phyloP scores from a whole-genome alignment of 2,888 invertebrate genomes.

The Diarsia brunnea region DNA sequence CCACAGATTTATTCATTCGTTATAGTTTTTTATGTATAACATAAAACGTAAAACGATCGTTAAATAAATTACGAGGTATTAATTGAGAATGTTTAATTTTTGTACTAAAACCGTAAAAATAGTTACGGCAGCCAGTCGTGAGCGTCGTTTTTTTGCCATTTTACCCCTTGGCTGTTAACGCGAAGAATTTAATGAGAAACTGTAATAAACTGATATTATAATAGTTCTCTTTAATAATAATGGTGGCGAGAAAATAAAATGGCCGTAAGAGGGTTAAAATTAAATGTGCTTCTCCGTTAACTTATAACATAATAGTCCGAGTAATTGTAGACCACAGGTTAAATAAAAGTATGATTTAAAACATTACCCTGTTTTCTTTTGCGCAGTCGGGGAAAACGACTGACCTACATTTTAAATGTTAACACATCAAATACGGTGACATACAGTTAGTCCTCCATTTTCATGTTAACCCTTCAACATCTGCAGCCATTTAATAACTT shows the following conservation, averaged over 20 bases:
- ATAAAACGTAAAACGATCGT: conserved; percentile 51
- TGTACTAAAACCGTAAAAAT: conserved; percentile 33
- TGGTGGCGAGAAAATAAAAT: conserved; percentile 49
- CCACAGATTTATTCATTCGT: conserved; percentile 54
- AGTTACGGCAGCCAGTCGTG: conserved; percentile 31
- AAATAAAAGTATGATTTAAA: not conserved
- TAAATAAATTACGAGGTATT: conserved; percentile 47
- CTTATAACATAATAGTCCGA: conserved; percentile 31
- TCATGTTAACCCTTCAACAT: conserved; percentile 11
- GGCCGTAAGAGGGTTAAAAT: conserved; percentile 31
- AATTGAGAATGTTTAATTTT: conserved; percentile 53
- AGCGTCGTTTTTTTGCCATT: conserved; percentile 40
- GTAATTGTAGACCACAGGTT: conserved; percentile 24
- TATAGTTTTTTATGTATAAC: conserved; percentile 51
- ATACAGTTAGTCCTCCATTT: conserved; percentile 2
- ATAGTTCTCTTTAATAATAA: conserved; percentile 64
- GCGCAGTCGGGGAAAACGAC: not conserved
- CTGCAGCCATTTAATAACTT: conserved; percentile 17
- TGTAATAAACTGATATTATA: conserved; percentile 77
- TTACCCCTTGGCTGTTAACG: conserved; percentile 70
- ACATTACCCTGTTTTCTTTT: not conserved
- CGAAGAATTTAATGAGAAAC: conserved; percentile 76
- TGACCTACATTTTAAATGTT: conserved; percentile 17
- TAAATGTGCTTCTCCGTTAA: conserved; percentile 16
- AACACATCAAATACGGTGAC: not conserved